Conservation (phyloP, 2,888 invertebrate genomes). For the Polyommatus icarus region DNA sequence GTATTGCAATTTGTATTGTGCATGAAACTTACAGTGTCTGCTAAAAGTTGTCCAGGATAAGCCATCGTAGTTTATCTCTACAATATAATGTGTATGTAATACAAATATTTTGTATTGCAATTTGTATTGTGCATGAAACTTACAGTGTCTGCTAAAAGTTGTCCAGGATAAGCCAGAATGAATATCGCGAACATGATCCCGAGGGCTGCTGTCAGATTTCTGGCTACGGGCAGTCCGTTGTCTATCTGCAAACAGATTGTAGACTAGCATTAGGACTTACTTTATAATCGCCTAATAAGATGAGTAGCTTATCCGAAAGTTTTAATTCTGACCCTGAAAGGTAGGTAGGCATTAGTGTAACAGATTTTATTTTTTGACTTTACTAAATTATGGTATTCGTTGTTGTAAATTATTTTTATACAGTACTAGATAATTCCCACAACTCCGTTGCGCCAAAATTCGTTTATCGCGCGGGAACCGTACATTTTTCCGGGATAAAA, state of each 20-base stretch:
- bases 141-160: slow-evolving; percentile 44
- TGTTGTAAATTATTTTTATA: too few species aligned
- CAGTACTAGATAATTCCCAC: too few species aligned
- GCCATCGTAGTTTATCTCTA: too few species aligned
- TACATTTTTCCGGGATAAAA: too few species aligned
- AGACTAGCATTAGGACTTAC: neutral
- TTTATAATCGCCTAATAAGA: neutral
- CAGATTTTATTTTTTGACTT: too few species aligned
- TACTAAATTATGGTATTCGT: too few species aligned
- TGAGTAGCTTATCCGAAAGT: neutral
- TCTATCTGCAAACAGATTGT: slow-evolving; percentile 33
- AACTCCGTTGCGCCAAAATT: too few species aligned
- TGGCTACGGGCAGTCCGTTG: slow-evolving; percentile 36
- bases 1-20: neutral
- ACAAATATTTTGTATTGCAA: neutral
- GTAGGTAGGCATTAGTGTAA: too few species aligned
- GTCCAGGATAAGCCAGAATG: slow-evolving; percentile 44
- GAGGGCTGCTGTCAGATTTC: slow-evolving; percentile 37
- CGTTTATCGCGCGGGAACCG: too few species aligned
- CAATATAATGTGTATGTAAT: too few species aligned
- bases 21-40: slow-evolving; percentile 42
- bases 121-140: slow-evolving; percentile 30
- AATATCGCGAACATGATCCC: slow-evolving; percentile 41
- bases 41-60: slow-evolving; percentile 45
- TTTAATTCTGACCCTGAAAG: neutral